phyloP scores from a whole-genome alignment of 1,140 invertebrate genomes.

The Papilio machaon region DNA sequence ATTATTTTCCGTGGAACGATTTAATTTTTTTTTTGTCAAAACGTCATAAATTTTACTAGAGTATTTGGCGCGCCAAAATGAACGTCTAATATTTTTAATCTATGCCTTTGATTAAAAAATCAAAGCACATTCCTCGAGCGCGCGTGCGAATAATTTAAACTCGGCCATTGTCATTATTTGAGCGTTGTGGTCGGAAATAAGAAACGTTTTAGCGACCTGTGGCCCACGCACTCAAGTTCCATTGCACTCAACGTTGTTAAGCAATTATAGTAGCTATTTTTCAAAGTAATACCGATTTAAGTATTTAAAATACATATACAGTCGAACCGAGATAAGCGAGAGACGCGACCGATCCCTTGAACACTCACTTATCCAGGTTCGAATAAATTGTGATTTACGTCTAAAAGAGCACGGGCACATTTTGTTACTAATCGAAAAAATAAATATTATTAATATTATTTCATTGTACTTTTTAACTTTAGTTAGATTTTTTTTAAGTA shows the following conservation, averaged over 20 bases:
- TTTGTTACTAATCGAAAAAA: no score
- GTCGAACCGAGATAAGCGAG: no score
- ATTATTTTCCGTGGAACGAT: not conserved
- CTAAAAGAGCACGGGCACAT: no score
- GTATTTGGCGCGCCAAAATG: conserved; percentile 19
- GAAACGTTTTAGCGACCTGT: conserved; percentile 20
- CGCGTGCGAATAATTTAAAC: conserved; percentile 33
- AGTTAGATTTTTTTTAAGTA: no score
- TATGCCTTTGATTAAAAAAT: conserved; percentile 36
- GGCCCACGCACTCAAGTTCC: not conserved
- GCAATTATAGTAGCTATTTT: not conserved
- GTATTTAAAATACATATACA: no score
- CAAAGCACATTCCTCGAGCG: conserved; percentile 30
- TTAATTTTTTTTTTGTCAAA: conserved; percentile 2
- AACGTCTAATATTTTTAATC: conserved; percentile 35
- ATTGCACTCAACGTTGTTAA: not conserved
- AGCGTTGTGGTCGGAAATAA: conserved; percentile 19
- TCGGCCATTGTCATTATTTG: conserved; percentile 33
- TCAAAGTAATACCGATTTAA: not conserved
- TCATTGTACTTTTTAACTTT: no score
- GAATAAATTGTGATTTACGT: no score
- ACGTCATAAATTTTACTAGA: conserved; percentile 12
- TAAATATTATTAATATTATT: no score
- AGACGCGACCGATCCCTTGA: no score
- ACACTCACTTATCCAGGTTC: no score